Base-by-base conservation (phyloP, 2,113 vertebrate species). In the Edolisoma coerulescens region DNA sequence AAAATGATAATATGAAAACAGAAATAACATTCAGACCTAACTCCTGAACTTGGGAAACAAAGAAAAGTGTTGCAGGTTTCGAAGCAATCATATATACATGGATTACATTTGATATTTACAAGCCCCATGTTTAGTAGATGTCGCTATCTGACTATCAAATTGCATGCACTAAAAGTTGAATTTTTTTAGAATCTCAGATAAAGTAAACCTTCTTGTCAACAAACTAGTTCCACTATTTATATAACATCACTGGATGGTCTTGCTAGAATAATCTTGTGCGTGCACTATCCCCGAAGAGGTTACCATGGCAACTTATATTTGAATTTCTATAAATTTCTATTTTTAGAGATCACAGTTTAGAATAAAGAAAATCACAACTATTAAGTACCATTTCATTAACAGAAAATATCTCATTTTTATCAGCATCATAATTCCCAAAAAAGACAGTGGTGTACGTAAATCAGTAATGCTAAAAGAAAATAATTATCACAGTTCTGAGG, bases 291-390 rank as follows among this genome's bases (percentile, higher is more conserved):
- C 93, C 19, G 80, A 95, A 97, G 85, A 98, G 95, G 96, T 98
- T 98, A 97, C 98, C 96, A 98, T 98, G 95, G 97, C 97, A 98
- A 98, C 96, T 96, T 97, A 93, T 93, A 96, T 97, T 96, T 96
- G 79, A 98, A 97, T 96, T 97, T 97, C 97, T 98, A 96, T 97
- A 98, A 97, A 97, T 96, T 93, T 97, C 96, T 97, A 97, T 97
- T 96, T 97, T 97, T 97, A 96, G 97, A 96, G 87, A 94, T 78
- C 95, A 96, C 69, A 94, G 56, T 96, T 97, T 93, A 75, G 42
- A 77, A 95, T 93, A 96, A 96, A 84, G 91, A 96, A 95, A 93
- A 76, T 59, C 64, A 93, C 70, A 97, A 88, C 50, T 87, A 89
- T 90, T 91, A 96, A 90, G 89, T 84, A 92, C 44, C 57, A 84